A percentile compares a stretch with the other conserved stretches of the same genome.
Evolutionary conservation across 30 jellyfish, hydroid and myxozoan genomes (phyloP).

Genomic region (Haliclystus octoradiatus): DNA sequence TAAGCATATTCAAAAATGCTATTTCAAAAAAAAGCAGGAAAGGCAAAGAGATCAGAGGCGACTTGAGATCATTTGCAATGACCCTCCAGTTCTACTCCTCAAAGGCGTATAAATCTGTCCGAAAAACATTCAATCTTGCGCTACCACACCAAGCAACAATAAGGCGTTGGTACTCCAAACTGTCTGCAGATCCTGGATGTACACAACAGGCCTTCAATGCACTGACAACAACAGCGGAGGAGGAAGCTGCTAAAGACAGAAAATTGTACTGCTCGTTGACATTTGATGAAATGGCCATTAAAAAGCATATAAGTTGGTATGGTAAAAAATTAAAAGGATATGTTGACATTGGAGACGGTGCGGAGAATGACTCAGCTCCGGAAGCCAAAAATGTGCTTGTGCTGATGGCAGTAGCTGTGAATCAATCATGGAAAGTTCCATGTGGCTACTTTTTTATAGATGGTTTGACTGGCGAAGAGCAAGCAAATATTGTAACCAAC

Average conservation of each 20-base stretch:
- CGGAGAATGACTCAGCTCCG: conserved; percentile 10
- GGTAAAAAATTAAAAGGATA: conserved; percentile 15
- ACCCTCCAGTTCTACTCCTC: conserved; percentile 50
- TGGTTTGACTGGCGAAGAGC: background rate
- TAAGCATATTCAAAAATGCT: no score
- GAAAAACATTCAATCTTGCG: conserved; percentile 35
- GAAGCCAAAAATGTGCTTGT: conserved; percentile 33
- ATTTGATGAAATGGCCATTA: conserved; percentile 48
- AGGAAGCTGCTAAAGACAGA: conserved; percentile 13
- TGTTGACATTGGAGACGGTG: conserved; percentile 35
- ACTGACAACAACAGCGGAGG: conserved; percentile 11
- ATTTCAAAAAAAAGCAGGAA: no score
- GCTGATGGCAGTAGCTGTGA: conserved; percentile 34
- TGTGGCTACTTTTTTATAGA: conserved; percentile 24
- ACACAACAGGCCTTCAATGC: conserved; percentile 8
- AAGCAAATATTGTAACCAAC: background rate
- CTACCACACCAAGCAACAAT: conserved; percentile 45
- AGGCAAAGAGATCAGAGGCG: no score
- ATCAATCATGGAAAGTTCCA: conserved; percentile 38
- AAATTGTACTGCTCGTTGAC: conserved; percentile 17
- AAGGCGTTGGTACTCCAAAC: conserved; percentile 20
- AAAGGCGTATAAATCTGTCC: conserved; percentile 42
- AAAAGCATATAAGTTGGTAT: conserved; percentile 34
- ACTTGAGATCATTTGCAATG: conserved; percentile 39
- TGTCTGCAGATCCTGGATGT: conserved; percentile 47